Conservation (phyloP, 2,888 invertebrate genomes). For the Tetranychus piercei region DNA sequence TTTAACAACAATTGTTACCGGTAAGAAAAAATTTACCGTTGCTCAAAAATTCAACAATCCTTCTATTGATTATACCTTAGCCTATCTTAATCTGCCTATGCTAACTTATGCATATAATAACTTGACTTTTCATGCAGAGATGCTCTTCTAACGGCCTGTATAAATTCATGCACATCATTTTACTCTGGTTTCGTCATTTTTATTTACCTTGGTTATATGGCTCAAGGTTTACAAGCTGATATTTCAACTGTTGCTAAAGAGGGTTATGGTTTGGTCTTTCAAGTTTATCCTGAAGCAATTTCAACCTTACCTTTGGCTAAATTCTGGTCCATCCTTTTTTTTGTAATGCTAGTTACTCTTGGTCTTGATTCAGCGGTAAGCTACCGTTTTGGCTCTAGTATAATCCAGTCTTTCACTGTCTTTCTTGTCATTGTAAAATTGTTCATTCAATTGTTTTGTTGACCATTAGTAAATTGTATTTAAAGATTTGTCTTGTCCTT, state of each 20-base stretch:
- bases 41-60: no score
- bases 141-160: slow-evolving; percentile 56
- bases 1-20: slow-evolving; percentile 67
- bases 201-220: slow-evolving; percentile 69
- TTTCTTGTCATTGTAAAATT: no score
- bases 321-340: slow-evolving; percentile 57
- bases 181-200: slow-evolving; percentile 73
- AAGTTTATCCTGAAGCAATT: slow-evolving; percentile 61
- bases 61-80: no score
- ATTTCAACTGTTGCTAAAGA: slow-evolving; percentile 41
- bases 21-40: slow-evolving; percentile 34
- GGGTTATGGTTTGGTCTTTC: slow-evolving; percentile 39
- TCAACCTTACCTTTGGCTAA: slow-evolving; percentile 55
- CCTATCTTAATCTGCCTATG: no score
- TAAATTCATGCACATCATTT: slow-evolving; percentile 66
- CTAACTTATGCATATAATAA: no score
- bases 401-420: neutral
- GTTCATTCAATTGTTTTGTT: no score
- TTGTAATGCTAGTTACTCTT: slow-evolving; percentile 60
- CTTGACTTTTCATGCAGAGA: slow-evolving; percentile 40
- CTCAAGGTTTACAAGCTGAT: slow-evolving; percentile 52
- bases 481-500: no score
- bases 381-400: neutral
- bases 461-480: no score
- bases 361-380: slow-evolving; percentile 57